Evolutionary conservation across 2,797 vertebrate species (phyloP), one percentile per base, ranked within the genome.

Genomic region (Coilia nasus): DNA sequence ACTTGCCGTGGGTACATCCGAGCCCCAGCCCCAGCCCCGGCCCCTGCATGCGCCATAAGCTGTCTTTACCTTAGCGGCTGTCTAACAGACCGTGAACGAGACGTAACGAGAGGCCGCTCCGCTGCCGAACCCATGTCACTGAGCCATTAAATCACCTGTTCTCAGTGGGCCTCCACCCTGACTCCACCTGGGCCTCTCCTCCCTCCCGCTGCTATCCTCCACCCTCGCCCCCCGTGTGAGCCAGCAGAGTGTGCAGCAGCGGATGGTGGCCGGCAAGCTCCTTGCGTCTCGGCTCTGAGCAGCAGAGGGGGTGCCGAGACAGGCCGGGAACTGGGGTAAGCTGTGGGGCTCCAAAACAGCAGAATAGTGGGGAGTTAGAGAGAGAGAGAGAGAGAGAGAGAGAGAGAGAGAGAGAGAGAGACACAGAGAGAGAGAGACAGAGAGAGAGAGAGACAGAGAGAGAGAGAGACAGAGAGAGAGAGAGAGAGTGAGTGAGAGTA

Each of bases 361-460:
- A 47, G 46, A 10, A 47, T 47, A 47, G 46, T 47, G 46, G 46
- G 4, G 46, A 47, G 46, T 3, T 54, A 82, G 80, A 88, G 86
- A 82, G 82, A 57, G 54, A 50, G 46, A 10, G 46, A 47, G 10
- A 47, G 3, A 23, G 31, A 82, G 35, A 86, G 81, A 64, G 2
- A 81, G 56, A 81, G 9, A 14, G 15, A 85, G 47, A 85, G 84
- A 78, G 71, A 85, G 59, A 83, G 23, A 35, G 62, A 54, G 62
- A 71, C 7, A 31, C 15, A 12, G 46, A 50, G 41, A 7, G 59
- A 47, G 15, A 14, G 81, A 64, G 59, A 19, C 4, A 6, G 3
- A 25, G 50, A 31, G 21, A 9, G 17, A 31, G 11, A 41, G 21
- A 54, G 62, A 28, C 9, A 15, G 47, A 54, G 46, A 35, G 46